These are phyloP conservation scores for Mus caroli DNA, from an alignment of 2,797 vertebrate genomes.

Conservation along the genomic window DNA sequence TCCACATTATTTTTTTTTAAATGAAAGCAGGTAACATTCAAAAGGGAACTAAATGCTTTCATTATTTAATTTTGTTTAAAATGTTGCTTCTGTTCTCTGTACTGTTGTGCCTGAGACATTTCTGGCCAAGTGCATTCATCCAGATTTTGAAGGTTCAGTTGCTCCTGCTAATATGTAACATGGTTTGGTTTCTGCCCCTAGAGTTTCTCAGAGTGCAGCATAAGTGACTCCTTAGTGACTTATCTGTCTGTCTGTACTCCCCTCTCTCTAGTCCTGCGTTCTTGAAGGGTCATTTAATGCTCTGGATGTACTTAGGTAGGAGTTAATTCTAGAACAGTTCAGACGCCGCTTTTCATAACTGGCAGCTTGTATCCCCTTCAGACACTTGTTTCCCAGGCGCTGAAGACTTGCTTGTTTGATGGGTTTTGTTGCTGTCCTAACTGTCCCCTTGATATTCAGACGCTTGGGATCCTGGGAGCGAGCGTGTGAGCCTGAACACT, in stretches of 20 bases:
- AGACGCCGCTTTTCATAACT: background rate
- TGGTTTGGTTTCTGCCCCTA: constrained; percentile 24
- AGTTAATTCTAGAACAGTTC: constrained; percentile 18
- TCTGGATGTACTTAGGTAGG: background rate
- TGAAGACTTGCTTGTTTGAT: constrained; percentile 1
- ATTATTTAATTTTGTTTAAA: constrained; percentile 33
- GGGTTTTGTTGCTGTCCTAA: constrained; percentile 6
- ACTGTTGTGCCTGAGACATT: background rate
- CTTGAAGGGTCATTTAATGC: constrained; percentile 41
- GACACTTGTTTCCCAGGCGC: constrained; percentile 21
- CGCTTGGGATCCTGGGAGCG: background rate
- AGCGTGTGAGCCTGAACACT: background rate
- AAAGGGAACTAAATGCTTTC: constrained; percentile 13
- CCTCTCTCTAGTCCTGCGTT: background rate
- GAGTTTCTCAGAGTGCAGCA: constrained; percentile 27
- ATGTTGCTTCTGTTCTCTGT: background rate
- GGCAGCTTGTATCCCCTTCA: constrained; percentile 28
- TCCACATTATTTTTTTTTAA: background rate
- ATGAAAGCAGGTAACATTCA: background rate
- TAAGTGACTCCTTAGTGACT: constrained; percentile 22
- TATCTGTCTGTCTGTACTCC: background rate
- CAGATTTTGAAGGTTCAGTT: constrained; percentile 2
- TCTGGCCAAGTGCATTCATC: background rate
- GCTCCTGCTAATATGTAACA: constrained; percentile 13
- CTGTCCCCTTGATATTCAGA: constrained; percentile 38